Base-by-base conservation (phyloP, 2,888 invertebrate species). In the Conus canariensis region DNA sequence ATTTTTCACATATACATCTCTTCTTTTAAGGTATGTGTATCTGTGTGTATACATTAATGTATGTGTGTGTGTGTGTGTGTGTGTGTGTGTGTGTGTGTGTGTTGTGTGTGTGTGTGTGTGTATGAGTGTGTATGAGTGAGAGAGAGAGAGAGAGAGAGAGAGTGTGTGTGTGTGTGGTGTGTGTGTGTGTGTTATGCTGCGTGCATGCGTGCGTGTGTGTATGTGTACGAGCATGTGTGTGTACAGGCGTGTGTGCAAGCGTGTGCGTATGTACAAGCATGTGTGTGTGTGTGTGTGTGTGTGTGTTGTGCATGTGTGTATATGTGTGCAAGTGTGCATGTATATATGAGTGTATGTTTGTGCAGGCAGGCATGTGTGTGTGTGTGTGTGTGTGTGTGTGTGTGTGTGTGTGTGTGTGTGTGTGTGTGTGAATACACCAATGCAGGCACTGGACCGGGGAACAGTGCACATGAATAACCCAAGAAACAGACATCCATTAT, bases 351-450 rank as follows among this genome's bases (percentile, higher is more conserved):
- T 22, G 83, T 83, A 45, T 83, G 83, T 83, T 56, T 83, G 83
- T 83, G 56, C 19, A 56, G 56, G 83, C 25, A 16, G 16, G 58
- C 14, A n/a, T 56, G 19, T 83, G 83, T 56, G 56, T 83, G 83
- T 58, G 83, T 83, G 83, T 83, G 56, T 83, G 83, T 83, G 83
- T 83, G 83, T 83, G 83, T 58, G 83, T 83, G 56, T 58, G 56
- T 58, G 58, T 83, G 83, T 83, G 22, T 70, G 70, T 70, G 22
- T n/a, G 83, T 22, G 58, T 25, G 30, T 16, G 64, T 16, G 16
- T 16, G 16, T 82, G 82, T 82, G 82, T 45, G 82, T 58, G 19
- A 7, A 64, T 4, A 45, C 45, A 45, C 45, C 45, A 45, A 45
- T 45, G 45, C 45, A 45, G 45, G 45, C 45, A 45, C 45, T 45